Conservation (phyloP, 2,113 vertebrate species). For the Ursus arctos region DNA sequence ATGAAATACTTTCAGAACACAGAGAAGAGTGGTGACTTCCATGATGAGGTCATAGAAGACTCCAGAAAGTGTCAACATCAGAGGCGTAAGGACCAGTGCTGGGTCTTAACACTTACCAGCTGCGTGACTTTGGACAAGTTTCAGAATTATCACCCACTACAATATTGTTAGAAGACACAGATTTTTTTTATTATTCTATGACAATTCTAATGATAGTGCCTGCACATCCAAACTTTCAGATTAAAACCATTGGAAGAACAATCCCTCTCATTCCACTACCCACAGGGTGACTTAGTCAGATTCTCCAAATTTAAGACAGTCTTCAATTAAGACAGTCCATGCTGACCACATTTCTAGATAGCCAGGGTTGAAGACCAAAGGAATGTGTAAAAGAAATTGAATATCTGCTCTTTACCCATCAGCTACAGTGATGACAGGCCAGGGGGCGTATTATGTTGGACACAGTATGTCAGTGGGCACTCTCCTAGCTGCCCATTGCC, state of each 20-base stretch:
- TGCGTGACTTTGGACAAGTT: background rate
- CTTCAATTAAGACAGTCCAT: background rate
- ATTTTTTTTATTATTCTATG: background rate
- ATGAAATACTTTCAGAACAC: background rate
- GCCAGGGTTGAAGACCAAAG: background rate
- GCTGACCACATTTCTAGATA: constrained; percentile 45
- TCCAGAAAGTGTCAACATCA: background rate
- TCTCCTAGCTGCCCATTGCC: background rate
- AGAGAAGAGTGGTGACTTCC: background rate
- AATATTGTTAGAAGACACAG: background rate
- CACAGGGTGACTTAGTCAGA: constrained; percentile 19
- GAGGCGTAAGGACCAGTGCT: background rate
- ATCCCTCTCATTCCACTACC: background rate
- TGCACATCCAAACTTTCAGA: background rate
- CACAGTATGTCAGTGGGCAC: background rate
- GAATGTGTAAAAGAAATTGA: background rate
- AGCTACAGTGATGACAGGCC: background rate
- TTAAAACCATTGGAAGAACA: constrained; percentile 37
- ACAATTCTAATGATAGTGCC: constrained; percentile 21
- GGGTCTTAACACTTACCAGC: background rate
- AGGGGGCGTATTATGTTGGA: background rate
- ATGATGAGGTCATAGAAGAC: background rate
- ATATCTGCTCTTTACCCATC: background rate
- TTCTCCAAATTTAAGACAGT: constrained; percentile 57
- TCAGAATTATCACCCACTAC: background rate